Evolutionary conservation across 2,113 vertebrate species (phyloP), one percentile per base, ranked within the genome.

Genomic region (Morone chrysops): DNA sequence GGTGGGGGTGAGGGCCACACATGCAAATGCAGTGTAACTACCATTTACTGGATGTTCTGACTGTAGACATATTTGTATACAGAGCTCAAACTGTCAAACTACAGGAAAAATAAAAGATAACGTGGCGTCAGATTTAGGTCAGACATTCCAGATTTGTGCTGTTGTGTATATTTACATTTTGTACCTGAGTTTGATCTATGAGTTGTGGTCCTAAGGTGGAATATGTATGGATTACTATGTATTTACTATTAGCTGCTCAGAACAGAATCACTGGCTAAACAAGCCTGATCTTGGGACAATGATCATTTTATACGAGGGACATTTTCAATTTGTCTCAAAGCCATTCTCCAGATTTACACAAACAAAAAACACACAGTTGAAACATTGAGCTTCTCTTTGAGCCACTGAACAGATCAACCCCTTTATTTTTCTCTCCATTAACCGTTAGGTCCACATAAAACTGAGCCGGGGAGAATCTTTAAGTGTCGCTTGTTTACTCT

Each of bases 21-120:
- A 94, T 93, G 93, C 88, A 92, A 94, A 94, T 94, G 67, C 54
- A 25, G 75, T 74, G 76, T 74, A 92, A 90, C 75, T 75, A 90
- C 65, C 77, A 80, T 85, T 91, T 80, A 90, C 81, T 82, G 69
- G 70, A 81, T 86, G 16, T 62, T 85, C 82, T 81, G 75, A 81
- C 82, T 79, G 72, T 22, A 68, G 88, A 87, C 71, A n/a, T 54
- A 60, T 78, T 59, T 83, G 59, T 83, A 84, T 67, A 70, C 71
- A 79, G 41, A 84, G 61, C 87, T 86, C 54, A 78, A 87, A 84
- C 74, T 84, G 91, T 83, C 47, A 59, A 78, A 75, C 50, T 74
- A 47, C 12, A 70, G 41, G 7, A 31, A 73, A 79, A 73, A 78
- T 80, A 31, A 84, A 80, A 85, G 75, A 72, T 61, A 72, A 62